phyloP scores from a whole-genome alignment of 2,113 vertebrate species.

The Pollachius pollachius region DNA sequence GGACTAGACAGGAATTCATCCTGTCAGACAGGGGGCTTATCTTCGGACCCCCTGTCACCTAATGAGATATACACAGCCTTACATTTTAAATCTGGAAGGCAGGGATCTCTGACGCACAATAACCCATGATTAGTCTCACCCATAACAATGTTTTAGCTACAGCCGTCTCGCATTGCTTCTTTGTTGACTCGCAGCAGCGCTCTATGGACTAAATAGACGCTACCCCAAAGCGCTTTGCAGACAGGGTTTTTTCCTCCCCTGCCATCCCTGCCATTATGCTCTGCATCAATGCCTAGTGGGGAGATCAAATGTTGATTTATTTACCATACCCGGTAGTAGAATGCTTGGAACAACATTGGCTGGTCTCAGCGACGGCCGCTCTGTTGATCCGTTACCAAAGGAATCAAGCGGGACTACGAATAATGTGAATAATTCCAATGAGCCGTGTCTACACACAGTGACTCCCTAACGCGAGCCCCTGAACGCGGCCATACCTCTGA shows the following conservation, averaged over 20 bases:
- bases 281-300: not conserved
- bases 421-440: constrained; percentile 27
- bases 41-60: constrained; percentile 53
- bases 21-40: constrained; percentile 63
- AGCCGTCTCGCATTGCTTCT: constrained; percentile 11
- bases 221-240: not conserved
- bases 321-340: not conserved
- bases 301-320: not conserved
- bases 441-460: constrained; percentile 38
- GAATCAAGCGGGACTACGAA: constrained; percentile 18
- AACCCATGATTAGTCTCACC: constrained; percentile 35
- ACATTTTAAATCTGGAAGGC: constrained; percentile 38
- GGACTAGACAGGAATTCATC: constrained; percentile 60
- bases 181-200: constrained; percentile 1
- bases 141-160: constrained; percentile 21
- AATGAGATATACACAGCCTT: constrained; percentile 45
- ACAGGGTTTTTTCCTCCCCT: not conserved
- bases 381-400: constrained; percentile 22
- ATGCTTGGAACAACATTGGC: no score
- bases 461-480: constrained; percentile 33
- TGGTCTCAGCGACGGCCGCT: no score
- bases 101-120: constrained; percentile 13
- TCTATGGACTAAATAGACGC: not conserved
- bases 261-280: not conserved
- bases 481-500: constrained; percentile 26